A percentile compares a stretch with the other conserved stretches of the same genome.
These are phyloP conservation scores for Hephaestus fuliginosus DNA, from an alignment of 2,797 vertebrate species.

Conservation along the genomic window DNA sequence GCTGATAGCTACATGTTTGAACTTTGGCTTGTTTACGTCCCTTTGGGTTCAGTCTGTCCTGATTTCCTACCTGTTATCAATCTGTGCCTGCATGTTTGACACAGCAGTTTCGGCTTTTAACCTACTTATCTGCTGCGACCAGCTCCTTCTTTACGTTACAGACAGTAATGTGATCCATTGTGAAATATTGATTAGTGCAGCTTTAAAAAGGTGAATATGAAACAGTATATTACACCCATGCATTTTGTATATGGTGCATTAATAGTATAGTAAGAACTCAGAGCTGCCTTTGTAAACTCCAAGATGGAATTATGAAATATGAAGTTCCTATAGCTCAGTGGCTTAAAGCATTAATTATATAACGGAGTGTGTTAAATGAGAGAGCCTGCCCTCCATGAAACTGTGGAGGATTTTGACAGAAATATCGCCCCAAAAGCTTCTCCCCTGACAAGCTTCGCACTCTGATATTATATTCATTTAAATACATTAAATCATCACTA, in stretches of 20 bases:
- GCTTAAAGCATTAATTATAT: constrained; percentile 81
- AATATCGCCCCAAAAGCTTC: constrained; percentile 75
- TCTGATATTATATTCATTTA: constrained; percentile 82
- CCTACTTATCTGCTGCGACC: neutral
- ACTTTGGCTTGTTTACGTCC: neutral
- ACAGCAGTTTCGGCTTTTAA: neutral
- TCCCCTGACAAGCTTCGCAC: constrained; percentile 66
- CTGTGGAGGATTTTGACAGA: constrained; percentile 78
- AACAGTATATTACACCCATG: neutral
- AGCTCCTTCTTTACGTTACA: neutral
- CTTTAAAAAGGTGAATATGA: constrained; percentile 12
- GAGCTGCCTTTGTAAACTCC: constrained; percentile 49
- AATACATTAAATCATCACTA: constrained; percentile 82
- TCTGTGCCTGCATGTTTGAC: neutral
- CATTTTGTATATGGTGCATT: constrained; percentile 5
- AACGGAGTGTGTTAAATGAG: constrained; percentile 77
- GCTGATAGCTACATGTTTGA: neutral
- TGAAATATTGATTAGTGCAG: constrained; percentile 8
- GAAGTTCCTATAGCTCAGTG: constrained; percentile 68
- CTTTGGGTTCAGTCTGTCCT: neutral
- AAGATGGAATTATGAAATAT: constrained; percentile 70
- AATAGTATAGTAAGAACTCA: constrained; percentile 13
- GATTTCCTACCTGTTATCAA: neutral
- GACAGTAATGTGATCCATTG: neutral
- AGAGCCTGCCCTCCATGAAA: constrained; percentile 73